Conservation (phyloP, 2,797 vertebrate species). For the Leptatherina wallacei region DNA sequence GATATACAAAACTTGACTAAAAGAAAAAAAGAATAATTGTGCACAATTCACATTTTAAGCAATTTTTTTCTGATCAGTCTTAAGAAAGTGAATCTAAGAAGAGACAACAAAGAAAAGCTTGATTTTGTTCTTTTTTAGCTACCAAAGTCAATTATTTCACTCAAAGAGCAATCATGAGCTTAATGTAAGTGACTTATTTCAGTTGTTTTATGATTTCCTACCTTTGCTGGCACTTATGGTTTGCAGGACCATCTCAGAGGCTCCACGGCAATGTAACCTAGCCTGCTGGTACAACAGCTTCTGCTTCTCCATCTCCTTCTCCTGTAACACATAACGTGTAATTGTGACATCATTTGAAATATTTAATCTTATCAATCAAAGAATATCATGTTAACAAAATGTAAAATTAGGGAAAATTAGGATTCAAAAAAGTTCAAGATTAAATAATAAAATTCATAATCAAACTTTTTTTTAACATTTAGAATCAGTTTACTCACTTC, state of each 20-base stretch:
- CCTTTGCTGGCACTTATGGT: constrained; percentile 94
- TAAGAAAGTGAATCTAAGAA: background rate
- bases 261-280: constrained; percentile 90
- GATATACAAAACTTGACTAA: background rate
- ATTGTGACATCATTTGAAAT: background rate
- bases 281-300: constrained; percentile 94
- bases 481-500: constrained; percentile 84
- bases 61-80: background rate
- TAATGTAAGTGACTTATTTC: background rate
- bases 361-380: background rate
- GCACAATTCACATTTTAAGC: constrained; percentile 4
- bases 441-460: background rate
- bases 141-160: background rate
- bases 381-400: background rate
- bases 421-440: constrained; percentile 53
- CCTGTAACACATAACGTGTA: constrained; percentile 75
- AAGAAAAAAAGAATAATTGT: background rate
- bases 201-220: constrained; percentile 48
- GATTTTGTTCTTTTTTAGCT: background rate
- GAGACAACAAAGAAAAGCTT: background rate
- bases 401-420: background rate
- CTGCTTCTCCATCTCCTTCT: constrained; percentile 97
- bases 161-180: background rate
- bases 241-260: constrained; percentile 95
- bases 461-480: constrained; percentile 11